phyloP scores from a whole-genome alignment of 2,113 vertebrate species.

The Phaethornis superciliosus region DNA sequence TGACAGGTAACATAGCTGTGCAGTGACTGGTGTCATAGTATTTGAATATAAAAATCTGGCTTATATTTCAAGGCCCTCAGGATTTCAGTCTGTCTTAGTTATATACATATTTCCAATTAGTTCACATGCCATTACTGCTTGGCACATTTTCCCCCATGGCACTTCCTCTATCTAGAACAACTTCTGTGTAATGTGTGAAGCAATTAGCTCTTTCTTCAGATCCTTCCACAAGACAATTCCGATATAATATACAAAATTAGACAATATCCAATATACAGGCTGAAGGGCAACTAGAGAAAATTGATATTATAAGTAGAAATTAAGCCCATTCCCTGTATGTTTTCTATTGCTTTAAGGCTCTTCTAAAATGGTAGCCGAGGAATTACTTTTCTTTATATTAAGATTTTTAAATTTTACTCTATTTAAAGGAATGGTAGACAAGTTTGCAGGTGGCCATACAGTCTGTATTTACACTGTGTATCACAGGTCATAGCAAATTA shows the following conservation, averaged over 20 bases:
- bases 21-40: neutral
- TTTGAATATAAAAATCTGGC: neutral
- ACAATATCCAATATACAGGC: neutral
- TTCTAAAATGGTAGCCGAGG: neutral
- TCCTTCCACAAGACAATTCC: slow-evolving; percentile 45
- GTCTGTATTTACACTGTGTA: neutral
- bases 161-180: neutral
- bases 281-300: slow-evolving; percentile 56
- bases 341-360: slow-evolving; percentile 31
- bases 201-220: slow-evolving; percentile 53
- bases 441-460: neutral
- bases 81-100: neutral
- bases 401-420: neutral
- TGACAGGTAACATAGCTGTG: neutral
- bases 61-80: neutral
- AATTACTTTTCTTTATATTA: neutral
- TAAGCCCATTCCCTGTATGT: neutral
- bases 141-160: neutral
- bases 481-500: neutral
- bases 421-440: neutral
- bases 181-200: slow-evolving; percentile 35
- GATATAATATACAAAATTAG: slow-evolving; percentile 39
- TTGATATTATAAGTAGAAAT: slow-evolving; percentile 63
- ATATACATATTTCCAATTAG: slow-evolving; percentile 54
- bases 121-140: neutral